Base-by-base conservation (phyloP, 1,140 invertebrate species). In the Trichoplusia ni region DNA sequence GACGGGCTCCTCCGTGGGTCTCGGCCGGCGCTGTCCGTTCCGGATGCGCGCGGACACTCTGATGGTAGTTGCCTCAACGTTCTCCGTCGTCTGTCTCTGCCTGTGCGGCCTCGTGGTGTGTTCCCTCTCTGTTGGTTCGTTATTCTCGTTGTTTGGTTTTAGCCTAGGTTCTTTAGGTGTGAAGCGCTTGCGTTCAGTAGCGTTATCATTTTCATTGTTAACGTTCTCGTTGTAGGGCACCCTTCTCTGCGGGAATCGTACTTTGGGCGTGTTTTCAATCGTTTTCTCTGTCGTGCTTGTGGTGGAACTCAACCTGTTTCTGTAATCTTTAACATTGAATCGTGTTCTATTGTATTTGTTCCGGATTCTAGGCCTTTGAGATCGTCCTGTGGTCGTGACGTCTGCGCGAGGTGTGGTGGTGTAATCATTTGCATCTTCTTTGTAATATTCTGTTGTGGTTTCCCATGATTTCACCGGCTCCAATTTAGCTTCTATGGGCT, bases 241-340 rank as follows among this genome's bases (percentile, higher is more conserved):
- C 59, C 89, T 82, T 66, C 90, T 79, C 49, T 83, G 82, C 33
- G 91, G 83, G 71, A 87, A 86, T 83, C 90, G 79, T 9, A 82
- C 19, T 75, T 86, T 91, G 2, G 84, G 64, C 44, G 79, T 73
- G 49, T 77, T 77, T 63, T 92, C 86, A 2, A 68, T 65, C 2
- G 89, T 64, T 67, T 89, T 90, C 60, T 91, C 84, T 25, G 92
- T 90, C 8, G 92, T 89, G 29, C 90, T 91, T 11, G 92, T 92
- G 6, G 92, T 91, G 2, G 90, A 91, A 75, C 85, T 92, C 9
- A 91, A 63, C 49, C 91, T 73, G 51, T 77, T 91, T 72, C 92
- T 90, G 49, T 93, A 93, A 73, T 93, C 92, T 81, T 93, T 93
- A 4, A 93, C 91, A 67, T 92, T 93, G 67, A 93, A 93, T 76